These are phyloP conservation scores for Nothocercus julius DNA, from an alignment of 2,113 vertebrate species.

Conservation along the genomic window DNA sequence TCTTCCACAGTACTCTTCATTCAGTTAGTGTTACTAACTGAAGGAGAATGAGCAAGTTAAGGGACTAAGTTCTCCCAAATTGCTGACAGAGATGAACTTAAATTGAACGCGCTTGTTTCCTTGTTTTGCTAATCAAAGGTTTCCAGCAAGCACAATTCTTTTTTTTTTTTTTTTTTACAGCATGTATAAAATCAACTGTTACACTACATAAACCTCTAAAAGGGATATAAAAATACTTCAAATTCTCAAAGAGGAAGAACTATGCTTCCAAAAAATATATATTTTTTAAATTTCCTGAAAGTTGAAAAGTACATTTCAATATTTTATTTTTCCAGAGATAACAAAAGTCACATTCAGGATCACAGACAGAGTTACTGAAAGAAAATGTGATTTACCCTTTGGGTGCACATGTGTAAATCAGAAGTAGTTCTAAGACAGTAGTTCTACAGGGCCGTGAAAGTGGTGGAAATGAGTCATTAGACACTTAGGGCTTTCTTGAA, in stretches of 20 bases:
- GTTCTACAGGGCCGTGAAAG: background rate
- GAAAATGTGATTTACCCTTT: background rate
- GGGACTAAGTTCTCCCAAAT: background rate
- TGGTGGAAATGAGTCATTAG: background rate
- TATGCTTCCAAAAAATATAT: background rate
- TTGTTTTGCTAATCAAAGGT: background rate
- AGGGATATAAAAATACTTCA: background rate
- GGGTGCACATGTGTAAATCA: background rate
- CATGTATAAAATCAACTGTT: background rate
- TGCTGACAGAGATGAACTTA: accelerated
- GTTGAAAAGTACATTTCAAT: background rate
- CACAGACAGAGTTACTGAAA: background rate
- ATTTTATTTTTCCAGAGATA: background rate
- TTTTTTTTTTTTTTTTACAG: background rate
- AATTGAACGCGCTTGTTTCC: accelerated
- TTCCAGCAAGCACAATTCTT: background rate
- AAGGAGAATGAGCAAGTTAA: background rate
- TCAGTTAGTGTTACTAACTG: background rate
- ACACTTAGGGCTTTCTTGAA: background rate
- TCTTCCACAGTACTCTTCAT: background rate
- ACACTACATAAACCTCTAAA: background rate
- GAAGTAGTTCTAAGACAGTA: background rate
- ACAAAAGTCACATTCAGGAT: background rate
- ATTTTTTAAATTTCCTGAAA: background rate
- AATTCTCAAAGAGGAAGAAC: background rate